Percentiles rank a stretch among this genome's conserved stretches.
phyloP scores from a whole-genome alignment of 2,113 vertebrate genomes.

The Eurystomus gularis region DNA sequence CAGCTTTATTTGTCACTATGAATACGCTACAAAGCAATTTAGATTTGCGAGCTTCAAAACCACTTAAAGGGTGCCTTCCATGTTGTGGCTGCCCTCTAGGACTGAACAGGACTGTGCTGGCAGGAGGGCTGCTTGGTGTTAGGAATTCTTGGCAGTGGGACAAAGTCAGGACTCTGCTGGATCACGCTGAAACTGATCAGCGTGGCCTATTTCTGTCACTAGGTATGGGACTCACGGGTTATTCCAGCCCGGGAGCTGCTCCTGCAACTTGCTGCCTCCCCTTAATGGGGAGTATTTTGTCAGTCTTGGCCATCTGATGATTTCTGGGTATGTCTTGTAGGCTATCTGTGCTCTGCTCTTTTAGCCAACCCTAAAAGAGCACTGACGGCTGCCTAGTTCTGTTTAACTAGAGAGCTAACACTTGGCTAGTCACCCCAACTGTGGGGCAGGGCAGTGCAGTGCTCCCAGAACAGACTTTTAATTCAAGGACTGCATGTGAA shows the following conservation, averaged over 20 bases:
- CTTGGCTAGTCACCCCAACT: neutral
- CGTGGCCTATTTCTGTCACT: conserved; percentile 33
- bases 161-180: neutral
- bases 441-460: neutral
- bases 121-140: neutral
- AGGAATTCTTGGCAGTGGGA: neutral
- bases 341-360: neutral
- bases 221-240: neutral
- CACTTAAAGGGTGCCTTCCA: neutral
- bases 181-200: neutral
- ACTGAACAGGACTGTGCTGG: neutral
- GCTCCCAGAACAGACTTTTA: neutral
- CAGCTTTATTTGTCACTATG: neutral
- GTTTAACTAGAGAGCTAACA: neutral
- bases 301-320: neutral
- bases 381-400: neutral
- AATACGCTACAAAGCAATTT: neutral
- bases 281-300: neutral
- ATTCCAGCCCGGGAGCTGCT: conserved; percentile 1
- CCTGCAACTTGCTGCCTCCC: neutral
- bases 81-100: neutral
- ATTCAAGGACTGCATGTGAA: neutral
- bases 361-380: neutral
- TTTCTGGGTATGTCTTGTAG: neutral
- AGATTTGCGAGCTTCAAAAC: neutral